These are phyloP conservation scores for Eustalomyia histrio DNA, from an alignment of 2,888 invertebrate genomes.

Conservation along the genomic window DNA sequence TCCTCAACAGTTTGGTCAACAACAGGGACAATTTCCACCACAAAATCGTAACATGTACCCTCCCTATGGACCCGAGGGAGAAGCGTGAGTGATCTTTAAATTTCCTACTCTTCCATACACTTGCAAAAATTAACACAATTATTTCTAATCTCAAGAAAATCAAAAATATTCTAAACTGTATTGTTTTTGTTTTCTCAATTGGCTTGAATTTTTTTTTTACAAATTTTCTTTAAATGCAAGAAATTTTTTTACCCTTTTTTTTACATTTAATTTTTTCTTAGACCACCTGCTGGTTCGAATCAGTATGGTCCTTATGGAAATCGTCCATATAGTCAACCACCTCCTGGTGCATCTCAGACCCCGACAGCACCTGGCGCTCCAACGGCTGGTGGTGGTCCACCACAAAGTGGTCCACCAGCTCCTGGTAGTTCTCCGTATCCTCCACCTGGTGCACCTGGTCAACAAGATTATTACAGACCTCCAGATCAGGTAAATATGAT, in stretches of 20 bases:
- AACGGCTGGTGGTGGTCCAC: conserved; percentile 72
- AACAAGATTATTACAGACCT: conserved; percentile 82
- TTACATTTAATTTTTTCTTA: conserved; percentile 53
- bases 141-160: conserved; percentile 21
- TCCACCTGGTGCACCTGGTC: conserved; percentile 80
- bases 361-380: conserved; percentile 79
- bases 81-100: conserved; percentile 81
- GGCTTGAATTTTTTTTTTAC: background rate
- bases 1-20: conserved; percentile 82
- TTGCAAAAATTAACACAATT: conserved; percentile 25
- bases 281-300: conserved; percentile 79
- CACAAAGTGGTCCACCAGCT: conserved; percentile 79
- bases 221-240: background rate
- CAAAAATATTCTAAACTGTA: conserved; percentile 40
- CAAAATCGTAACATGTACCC: conserved; percentile 89
- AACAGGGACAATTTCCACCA: conserved; percentile 83
- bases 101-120: conserved; percentile 49
- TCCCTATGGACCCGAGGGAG: conserved; percentile 86
- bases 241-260: background rate
- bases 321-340: conserved; percentile 78
- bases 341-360: conserved; percentile 81
- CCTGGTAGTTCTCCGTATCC: conserved; percentile 77
- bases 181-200: conserved; percentile 49
- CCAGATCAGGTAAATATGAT: conserved; percentile 77
- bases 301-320: conserved; percentile 78